phyloP scores from a whole-genome alignment of 2,113 vertebrate genomes.

The Ochotona princeps region DNA sequence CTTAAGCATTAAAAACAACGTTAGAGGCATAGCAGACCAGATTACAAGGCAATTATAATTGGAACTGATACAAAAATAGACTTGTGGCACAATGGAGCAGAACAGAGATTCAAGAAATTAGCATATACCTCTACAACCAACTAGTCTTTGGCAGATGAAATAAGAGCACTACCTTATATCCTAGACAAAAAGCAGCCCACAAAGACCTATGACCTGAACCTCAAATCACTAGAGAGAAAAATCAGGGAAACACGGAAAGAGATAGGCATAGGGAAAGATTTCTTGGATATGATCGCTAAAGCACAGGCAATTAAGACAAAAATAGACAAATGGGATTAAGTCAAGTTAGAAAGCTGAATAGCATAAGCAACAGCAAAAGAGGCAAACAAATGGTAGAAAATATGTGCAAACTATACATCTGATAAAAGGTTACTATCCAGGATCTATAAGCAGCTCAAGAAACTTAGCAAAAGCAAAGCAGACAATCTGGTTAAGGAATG shows the following conservation, averaged over 20 bases:
- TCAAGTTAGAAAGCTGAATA: neutral
- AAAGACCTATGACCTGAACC: neutral
- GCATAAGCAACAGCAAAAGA: neutral
- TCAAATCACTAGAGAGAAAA: too few relatives aligned
- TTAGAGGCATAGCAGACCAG: too few relatives aligned
- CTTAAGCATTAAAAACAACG: too few relatives aligned
- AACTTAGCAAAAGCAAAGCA: neutral
- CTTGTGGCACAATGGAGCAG: neutral
- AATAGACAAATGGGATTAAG: neutral
- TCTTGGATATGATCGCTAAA: neutral
- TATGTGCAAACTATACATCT: neutral
- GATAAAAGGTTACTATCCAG: neutral
- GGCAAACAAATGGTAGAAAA: neutral
- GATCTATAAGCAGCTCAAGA: neutral
- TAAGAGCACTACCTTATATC: too few relatives aligned
- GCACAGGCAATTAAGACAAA: neutral
- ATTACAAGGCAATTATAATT: too few relatives aligned
- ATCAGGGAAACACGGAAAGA: too few relatives aligned
- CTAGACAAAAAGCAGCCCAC: neutral
- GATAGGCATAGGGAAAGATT: neutral
- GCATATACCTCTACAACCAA: neutral
- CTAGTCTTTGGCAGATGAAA: neutral
- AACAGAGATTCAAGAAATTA: neutral
- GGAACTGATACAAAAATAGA: neutral
- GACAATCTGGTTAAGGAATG: neutral